A percentile compares a stretch with the other conserved stretches of the same genome.
These are phyloP conservation scores for Coptodon bakossiorum DNA, from an alignment of 2,113 vertebrate genomes.

Conservation along the genomic window DNA sequence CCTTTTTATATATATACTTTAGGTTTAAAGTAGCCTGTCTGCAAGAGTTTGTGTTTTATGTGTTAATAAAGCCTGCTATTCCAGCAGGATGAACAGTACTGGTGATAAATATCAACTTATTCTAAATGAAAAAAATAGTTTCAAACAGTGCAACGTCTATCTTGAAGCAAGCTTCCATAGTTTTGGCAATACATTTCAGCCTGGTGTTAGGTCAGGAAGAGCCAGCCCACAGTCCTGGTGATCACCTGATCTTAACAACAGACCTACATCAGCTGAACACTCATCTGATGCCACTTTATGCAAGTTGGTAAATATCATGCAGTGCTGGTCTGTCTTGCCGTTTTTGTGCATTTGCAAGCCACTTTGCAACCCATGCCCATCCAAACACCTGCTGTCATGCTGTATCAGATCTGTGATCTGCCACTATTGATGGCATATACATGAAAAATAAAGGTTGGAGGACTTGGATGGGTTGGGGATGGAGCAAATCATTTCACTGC, in stretches of 20 bases:
- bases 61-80: neutral
- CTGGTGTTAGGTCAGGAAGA: neutral
- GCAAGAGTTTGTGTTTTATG: neutral
- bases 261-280: neutral
- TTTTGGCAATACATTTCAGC: neutral
- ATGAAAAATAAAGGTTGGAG: neutral
- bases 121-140: neutral
- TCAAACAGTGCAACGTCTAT: neutral
- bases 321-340: neutral
- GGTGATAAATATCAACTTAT: neutral
- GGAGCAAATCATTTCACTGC: neutral
- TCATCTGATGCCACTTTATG: neutral
- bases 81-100: neutral
- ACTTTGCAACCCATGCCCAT: neutral
- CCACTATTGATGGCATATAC: neutral
- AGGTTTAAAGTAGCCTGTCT: neutral
- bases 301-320: neutral
- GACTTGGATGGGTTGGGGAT: neutral
- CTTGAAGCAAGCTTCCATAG: neutral
- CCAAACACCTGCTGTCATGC: neutral
- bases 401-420: neutral
- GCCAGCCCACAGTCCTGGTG: neutral
- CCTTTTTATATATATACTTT: neutral
- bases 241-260: neutral
- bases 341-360: neutral